Conservation (phyloP, 2,888 invertebrate species). For the Melangyna quadrimaculata region DNA sequence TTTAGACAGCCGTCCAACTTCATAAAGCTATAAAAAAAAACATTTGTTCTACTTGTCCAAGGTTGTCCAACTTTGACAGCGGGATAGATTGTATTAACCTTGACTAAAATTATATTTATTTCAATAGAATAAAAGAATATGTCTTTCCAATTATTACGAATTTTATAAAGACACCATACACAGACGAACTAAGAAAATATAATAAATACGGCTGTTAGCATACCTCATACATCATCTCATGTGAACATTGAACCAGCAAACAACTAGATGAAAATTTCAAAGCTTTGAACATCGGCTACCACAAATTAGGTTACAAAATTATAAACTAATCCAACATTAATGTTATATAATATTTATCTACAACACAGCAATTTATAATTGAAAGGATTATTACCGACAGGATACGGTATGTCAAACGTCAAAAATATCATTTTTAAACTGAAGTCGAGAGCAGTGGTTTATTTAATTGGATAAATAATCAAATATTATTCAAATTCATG, state of each 20-base stretch:
- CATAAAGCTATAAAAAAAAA: too few species aligned
- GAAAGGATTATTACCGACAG: neutral
- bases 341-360: neutral
- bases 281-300: neutral
- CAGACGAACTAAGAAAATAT: too few species aligned
- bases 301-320: neutral
- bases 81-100: too few species aligned
- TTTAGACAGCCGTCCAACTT: too few species aligned
- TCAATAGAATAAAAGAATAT: too few species aligned
- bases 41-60: too few species aligned
- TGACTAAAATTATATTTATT: too few species aligned
- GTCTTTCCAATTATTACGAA: too few species aligned
- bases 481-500: neutral
- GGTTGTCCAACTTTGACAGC: too few species aligned
- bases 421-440: neutral
- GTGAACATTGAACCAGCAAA: neutral
- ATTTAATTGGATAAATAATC: neutral
- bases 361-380: neutral
- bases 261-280: neutral
- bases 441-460: neutral
- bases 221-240: too few species aligned
- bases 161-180: too few species aligned
- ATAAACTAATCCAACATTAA: neutral
- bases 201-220: too few species aligned
- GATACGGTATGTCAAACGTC: neutral